phyloP scores from a whole-genome alignment of 2,113 vertebrate genomes.

The Microtus ochrogaster region DNA sequence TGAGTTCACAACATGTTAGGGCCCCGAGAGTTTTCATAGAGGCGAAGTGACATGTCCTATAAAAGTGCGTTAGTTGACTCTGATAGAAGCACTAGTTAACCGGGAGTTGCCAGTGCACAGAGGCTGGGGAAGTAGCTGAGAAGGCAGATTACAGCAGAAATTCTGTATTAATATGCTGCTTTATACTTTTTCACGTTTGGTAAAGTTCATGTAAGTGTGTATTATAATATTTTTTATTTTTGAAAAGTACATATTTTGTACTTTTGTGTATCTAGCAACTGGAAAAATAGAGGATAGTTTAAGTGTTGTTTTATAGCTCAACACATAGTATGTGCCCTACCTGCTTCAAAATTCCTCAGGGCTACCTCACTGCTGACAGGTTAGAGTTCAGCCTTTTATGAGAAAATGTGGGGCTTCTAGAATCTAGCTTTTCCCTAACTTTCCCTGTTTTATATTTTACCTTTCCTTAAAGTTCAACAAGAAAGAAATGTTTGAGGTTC shows the following conservation, averaged over 20 bases:
- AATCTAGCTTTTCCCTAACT: constrained; percentile 24
- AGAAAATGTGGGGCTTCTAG: background rate
- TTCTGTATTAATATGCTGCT: background rate
- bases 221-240: background rate
- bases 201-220: background rate
- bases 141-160: background rate
- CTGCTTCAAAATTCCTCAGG: constrained; percentile 51
- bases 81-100: constrained; percentile 16
- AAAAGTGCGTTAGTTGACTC: constrained; percentile 40
- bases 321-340: background rate
- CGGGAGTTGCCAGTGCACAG: background rate
- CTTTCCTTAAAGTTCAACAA: constrained; percentile 38
- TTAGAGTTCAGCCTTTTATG: constrained; percentile 42
- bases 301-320: background rate
- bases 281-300: background rate
- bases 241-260: background rate
- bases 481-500: constrained; percentile 17
- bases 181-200: background rate
- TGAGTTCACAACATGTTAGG: constrained; percentile 17
- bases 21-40: constrained; percentile 41
- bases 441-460: constrained; percentile 37
- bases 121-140: background rate
- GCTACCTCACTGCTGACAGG: background rate
- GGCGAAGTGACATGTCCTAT: constrained; percentile 5
- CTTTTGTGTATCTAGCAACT: background rate